These are phyloP conservation scores for Piprites chloris DNA, from an alignment of 2,113 vertebrate species.

Conservation along the genomic window DNA sequence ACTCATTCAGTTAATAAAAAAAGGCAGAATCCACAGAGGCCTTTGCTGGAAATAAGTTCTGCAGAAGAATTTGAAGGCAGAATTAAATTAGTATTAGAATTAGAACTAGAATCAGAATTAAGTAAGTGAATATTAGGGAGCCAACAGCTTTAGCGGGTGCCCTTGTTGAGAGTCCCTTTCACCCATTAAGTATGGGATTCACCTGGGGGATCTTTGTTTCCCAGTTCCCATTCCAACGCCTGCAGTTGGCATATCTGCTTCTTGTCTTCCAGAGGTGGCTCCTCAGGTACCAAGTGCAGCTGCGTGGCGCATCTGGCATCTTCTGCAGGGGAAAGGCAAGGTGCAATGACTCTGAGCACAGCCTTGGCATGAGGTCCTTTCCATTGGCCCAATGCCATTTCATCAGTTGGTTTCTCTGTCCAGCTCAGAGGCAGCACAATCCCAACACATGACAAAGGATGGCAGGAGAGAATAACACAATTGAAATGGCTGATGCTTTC, in stretches of 20 bases:
- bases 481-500: not conserved
- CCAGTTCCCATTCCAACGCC: not conserved
- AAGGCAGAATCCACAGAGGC: slow-evolving; percentile 5
- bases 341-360: fast-evolving
- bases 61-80: not conserved
- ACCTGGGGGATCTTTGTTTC: not conserved
- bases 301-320: not conserved
- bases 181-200: not conserved
- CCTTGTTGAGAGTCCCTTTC: not conserved
- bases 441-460: not conserved
- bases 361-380: not conserved
- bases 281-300: not conserved
- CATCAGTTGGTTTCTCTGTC: not conserved
- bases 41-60: not conserved
- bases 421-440: not conserved
- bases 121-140: not conserved
- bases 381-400: not conserved
- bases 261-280: not conserved
- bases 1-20: slow-evolving; percentile 22
- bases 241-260: not conserved
- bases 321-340: not conserved
- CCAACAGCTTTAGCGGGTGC: not conserved
- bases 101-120: not conserved
- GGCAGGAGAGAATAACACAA: not conserved
- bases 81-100: slow-evolving; percentile 25